Evolutionary conservation across 2,888 invertebrate genomes (phyloP).

Genomic region (Drosophila macrothrix): DNA sequence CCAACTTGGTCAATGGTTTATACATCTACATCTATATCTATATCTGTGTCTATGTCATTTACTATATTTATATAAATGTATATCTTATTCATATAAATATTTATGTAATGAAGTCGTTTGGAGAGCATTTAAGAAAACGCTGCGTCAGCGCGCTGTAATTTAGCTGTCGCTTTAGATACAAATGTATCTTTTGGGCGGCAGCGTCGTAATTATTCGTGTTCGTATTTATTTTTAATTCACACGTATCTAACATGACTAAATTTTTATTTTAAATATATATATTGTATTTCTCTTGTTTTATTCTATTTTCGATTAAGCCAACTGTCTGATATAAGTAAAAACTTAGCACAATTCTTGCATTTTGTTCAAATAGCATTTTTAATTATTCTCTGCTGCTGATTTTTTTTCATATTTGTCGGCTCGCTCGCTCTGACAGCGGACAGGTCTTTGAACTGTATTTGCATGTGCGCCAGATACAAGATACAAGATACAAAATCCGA

Average conservation of each 20-base stretch:
- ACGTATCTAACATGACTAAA: constrained; percentile 28
- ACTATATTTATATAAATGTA: constrained; percentile 41
- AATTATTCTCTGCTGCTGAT: constrained; percentile 42
- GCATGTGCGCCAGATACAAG: constrained; percentile 76
- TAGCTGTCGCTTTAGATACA: constrained; percentile 42
- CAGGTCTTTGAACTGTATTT: constrained; percentile 79
- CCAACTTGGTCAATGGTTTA: constrained; percentile 72
- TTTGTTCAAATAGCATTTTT: constrained; percentile 55
- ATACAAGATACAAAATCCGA: constrained; percentile 55
- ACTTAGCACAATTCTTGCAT: constrained; percentile 20
- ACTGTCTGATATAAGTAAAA: background rate
- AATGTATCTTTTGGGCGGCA: constrained; percentile 28
- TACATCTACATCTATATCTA: constrained; percentile 41
- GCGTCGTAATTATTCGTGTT: constrained; percentile 65
- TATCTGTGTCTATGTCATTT: constrained; percentile 64
- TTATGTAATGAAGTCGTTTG: constrained; percentile 39
- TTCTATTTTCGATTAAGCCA: constrained; percentile 12
- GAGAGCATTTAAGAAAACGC: constrained; percentile 43
- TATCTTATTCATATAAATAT: constrained; percentile 7
- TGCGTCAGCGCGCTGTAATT: constrained; percentile 67
- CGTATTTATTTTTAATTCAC: constrained; percentile 69
- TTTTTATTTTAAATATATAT: constrained; percentile 9
- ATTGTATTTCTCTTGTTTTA: constrained; percentile 19
- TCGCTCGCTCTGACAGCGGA: constrained; percentile 41
- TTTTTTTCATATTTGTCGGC: constrained; percentile 29